Evolutionary conservation across 1,140 invertebrate genomes (phyloP).

Genomic region (Calephelis nemesis): DNA sequence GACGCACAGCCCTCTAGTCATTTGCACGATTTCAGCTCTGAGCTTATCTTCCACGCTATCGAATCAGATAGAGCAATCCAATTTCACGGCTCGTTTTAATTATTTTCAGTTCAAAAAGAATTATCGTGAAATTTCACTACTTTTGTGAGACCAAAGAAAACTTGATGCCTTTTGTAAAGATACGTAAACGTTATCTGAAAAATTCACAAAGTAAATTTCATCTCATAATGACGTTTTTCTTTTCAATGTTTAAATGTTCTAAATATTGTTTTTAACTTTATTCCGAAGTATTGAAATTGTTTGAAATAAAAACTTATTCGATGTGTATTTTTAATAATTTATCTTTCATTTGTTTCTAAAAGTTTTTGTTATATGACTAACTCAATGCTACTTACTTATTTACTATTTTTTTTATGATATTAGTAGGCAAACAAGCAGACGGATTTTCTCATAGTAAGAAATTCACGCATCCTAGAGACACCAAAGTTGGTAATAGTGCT

Average conservation of each 20-base stretch:
- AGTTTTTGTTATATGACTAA: too few relatives aligned
- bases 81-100: conserved; percentile 18
- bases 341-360: too few relatives aligned
- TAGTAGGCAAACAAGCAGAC: too few relatives aligned
- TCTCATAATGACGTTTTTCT: background rate
- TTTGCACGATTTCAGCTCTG: conserved; percentile 11
- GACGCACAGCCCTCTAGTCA: conserved; percentile 1
- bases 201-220: conserved; percentile 11
- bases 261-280: background rate
- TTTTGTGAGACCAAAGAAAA: conserved; percentile 1
- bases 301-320: too few relatives aligned
- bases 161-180: conserved; percentile 1
- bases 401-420: too few relatives aligned
- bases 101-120: conserved; percentile 17
- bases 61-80: conserved; percentile 14
- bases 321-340: too few relatives aligned
- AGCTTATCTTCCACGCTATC: conserved; percentile 17
- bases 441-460: too few relatives aligned
- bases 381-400: too few relatives aligned
- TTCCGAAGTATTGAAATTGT: too few relatives aligned
- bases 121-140: conserved; percentile 14
- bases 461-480: too few relatives aligned
- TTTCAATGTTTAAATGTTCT: background rate
- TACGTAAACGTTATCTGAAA: conserved; percentile 5
- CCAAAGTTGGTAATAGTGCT: too few relatives aligned